Conservation (phyloP, 2,797 vertebrate genomes). For the Antennarius maculatus region DNA sequence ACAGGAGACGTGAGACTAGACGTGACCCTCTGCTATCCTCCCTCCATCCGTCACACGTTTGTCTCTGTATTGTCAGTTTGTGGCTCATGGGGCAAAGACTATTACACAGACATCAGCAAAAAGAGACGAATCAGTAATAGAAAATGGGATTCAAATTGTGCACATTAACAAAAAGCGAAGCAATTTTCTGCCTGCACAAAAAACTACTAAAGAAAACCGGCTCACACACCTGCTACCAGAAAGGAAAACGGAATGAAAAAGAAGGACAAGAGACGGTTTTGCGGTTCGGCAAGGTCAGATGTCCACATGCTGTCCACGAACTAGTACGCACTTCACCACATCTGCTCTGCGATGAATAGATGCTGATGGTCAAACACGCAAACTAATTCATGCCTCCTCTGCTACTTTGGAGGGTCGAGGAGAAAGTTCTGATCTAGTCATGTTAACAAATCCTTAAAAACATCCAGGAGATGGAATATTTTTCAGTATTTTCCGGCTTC, state of each 20-base stretch:
- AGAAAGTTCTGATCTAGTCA: constrained; percentile 13
- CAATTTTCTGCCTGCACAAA: constrained; percentile 20
- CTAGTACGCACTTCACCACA: constrained; percentile 16
- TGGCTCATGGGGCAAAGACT: constrained; percentile 1
- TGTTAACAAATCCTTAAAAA: constrained; percentile 10
- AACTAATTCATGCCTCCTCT: constrained; percentile 35
- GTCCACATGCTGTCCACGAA: neutral
- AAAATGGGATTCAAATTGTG: constrained; percentile 23
- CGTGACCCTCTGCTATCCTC: neutral
- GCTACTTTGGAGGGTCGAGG: constrained; percentile 1
- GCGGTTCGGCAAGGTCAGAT: neutral
- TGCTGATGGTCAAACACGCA: constrained; percentile 29
- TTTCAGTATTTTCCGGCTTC: constrained; percentile 18
- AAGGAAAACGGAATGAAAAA: neutral
- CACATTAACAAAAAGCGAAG: constrained; percentile 12
- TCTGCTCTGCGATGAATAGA: constrained; percentile 34
- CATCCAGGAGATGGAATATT: constrained; percentile 17
- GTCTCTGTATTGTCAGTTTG: constrained; percentile 12
- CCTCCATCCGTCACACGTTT: constrained; percentile 11
- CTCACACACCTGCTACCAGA: neutral
- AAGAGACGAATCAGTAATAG: constrained; percentile 6
- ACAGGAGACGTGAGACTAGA: constrained; percentile 1
- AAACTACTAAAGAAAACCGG: constrained; percentile 6
- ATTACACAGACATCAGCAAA: constrained; percentile 10
- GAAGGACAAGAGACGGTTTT: constrained; percentile 1